Conservation (phyloP, 2,113 vertebrate species). For the Oreochromis spilurus region DNA sequence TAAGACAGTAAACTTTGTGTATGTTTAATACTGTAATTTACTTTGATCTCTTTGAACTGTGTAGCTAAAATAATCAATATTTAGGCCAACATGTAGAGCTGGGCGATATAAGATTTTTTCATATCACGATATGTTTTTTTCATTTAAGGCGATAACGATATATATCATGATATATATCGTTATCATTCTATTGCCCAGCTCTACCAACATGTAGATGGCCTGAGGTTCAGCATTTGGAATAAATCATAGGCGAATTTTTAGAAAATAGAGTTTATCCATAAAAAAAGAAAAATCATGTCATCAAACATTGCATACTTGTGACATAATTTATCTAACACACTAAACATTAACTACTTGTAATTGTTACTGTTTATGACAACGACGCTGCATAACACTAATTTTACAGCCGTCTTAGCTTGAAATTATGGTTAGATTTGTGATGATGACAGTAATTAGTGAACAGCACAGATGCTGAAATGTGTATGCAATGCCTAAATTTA, state of each 20-base stretch:
- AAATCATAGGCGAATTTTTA: not conserved
- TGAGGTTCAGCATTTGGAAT: not conserved
- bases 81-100: not conserved
- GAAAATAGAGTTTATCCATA: not conserved
- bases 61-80: not conserved
- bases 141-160: too few species aligned
- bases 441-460: constrained; percentile 40
- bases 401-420: constrained; percentile 33
- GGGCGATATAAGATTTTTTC: too few species aligned
- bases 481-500: not conserved
- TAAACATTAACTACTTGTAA: not conserved
- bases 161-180: too few species aligned
- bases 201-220: not conserved
- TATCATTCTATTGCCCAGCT: too few species aligned
- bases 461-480: constrained; percentile 42
- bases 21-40: not conserved
- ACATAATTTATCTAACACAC: not conserved
- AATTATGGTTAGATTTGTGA: constrained; percentile 23
- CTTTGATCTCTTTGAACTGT: not conserved
- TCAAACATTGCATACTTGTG: not conserved
- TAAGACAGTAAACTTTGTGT: not conserved
- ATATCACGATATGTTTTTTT: too few species aligned
- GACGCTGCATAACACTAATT: constrained; percentile 13
- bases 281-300: not conserved
- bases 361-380: not conserved